Evolutionary conservation across 2,797 vertebrate species (phyloP).

Genomic region (Ptychadena robeensis): DNA sequence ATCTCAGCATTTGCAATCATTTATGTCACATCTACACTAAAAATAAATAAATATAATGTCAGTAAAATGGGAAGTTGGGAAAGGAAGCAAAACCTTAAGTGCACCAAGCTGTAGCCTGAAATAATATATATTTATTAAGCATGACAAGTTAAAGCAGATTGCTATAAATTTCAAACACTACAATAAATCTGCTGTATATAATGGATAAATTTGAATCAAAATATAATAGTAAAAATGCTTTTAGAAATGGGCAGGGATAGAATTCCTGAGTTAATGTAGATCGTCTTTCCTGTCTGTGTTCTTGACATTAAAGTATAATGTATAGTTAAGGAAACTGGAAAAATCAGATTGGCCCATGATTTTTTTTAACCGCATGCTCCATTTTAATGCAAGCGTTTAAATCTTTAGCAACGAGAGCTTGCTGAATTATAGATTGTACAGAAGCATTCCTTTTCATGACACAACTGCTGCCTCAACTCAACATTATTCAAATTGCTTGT

Average conservation of each 20-base stretch:
- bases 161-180: slow-evolving; percentile 32
- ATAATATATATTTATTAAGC: slow-evolving; percentile 29
- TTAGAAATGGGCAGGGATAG: slow-evolving; percentile 11
- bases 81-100: slow-evolving; percentile 43
- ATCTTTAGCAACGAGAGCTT: background rate
- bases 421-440: background rate
- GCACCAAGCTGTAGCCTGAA: slow-evolving; percentile 23
- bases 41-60: slow-evolving; percentile 19
- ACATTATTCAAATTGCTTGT: background rate
- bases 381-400: background rate
- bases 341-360: background rate
- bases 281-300: slow-evolving; percentile 9
- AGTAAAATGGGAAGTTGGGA: slow-evolving; percentile 48
- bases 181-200: slow-evolving; percentile 20
- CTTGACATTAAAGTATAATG: background rate
- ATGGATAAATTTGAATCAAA: slow-evolving; percentile 27
- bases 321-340: background rate
- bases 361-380: background rate
- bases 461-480: background rate
- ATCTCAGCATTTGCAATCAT: slow-evolving; percentile 25
- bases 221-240: slow-evolving; percentile 15
- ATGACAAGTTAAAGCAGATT: slow-evolving; percentile 48
- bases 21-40: slow-evolving; percentile 12
- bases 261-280: background rate
- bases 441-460: background rate